phyloP scores from a whole-genome alignment of 2,888 invertebrate genomes.

The Epinotia bilunana region DNA sequence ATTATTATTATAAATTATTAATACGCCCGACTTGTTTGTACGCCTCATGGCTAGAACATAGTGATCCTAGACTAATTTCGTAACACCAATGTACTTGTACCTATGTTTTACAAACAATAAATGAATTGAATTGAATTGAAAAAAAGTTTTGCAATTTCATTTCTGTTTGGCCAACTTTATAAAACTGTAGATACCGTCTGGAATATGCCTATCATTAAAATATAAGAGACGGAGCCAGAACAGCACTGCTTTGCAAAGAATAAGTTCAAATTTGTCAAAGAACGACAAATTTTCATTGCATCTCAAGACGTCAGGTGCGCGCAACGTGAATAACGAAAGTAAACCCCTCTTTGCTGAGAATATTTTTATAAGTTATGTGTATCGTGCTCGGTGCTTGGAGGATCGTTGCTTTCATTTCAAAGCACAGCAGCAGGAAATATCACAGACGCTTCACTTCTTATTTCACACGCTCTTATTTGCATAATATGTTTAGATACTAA shows the following conservation, averaged over 20 bases:
- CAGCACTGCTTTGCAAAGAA: constrained; percentile 62
- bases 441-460: not conserved
- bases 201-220: constrained; percentile 61
- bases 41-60: too few species aligned
- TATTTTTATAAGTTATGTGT: constrained; percentile 71
- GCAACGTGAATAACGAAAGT: constrained; percentile 69
- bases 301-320: constrained; percentile 68
- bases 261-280: constrained; percentile 74
- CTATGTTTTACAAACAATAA: too few species aligned
- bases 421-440: constrained; percentile 50
- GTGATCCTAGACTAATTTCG: too few species aligned
- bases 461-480: not conserved
- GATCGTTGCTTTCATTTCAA: constrained; percentile 66
- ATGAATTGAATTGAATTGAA: too few species aligned
- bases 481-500: not conserved
- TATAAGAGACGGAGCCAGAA: constrained; percentile 58
- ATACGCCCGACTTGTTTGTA: too few species aligned
- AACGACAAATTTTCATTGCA: constrained; percentile 77
- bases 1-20: too few species aligned
- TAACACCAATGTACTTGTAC: too few species aligned
- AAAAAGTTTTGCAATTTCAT: constrained; percentile 55
- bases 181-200: constrained; percentile 51
- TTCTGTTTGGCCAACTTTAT: constrained; percentile 55
- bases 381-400: constrained; percentile 53
- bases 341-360: constrained; percentile 58